Conservation (phyloP, 2,888 invertebrate genomes). For the Rotaria sp. region DNA sequence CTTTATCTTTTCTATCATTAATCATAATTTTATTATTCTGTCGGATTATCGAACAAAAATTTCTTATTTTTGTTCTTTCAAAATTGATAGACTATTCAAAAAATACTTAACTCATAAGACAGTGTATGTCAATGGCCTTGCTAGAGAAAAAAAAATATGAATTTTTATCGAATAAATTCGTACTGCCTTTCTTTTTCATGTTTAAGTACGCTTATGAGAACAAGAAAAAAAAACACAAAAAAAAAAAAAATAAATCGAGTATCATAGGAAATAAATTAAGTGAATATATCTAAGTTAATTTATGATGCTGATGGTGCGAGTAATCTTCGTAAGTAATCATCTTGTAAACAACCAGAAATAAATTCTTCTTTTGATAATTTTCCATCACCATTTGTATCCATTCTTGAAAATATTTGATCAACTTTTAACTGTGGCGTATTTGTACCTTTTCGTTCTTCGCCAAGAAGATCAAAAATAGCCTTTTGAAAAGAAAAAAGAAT, state of each 20-base stretch:
- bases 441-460: background rate
- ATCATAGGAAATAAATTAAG: background rate
- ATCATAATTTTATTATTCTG: background rate
- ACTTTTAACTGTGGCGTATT: background rate
- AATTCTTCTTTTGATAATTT: slow-evolving; percentile 26
- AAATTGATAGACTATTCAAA: background rate
- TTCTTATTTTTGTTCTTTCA: background rate
- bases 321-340: slow-evolving; percentile 5
- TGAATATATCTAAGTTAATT: background rate
- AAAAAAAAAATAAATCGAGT: background rate
- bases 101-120: background rate
- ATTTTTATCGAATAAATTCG: background rate
- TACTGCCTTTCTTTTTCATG: background rate
- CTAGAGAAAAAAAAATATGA: background rate
- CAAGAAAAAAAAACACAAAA: background rate
- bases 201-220: background rate
- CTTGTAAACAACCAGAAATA: slow-evolving; percentile 1
- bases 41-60: background rate
- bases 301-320: slow-evolving; percentile 6
- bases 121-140: background rate
- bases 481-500: background rate
- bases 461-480: slow-evolving; percentile 27
- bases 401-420: slow-evolving; percentile 24
- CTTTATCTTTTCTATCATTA: background rate
- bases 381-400: background rate